phyloP scores from a whole-genome alignment of 2,888 invertebrate species.

The Idaea biselata region DNA sequence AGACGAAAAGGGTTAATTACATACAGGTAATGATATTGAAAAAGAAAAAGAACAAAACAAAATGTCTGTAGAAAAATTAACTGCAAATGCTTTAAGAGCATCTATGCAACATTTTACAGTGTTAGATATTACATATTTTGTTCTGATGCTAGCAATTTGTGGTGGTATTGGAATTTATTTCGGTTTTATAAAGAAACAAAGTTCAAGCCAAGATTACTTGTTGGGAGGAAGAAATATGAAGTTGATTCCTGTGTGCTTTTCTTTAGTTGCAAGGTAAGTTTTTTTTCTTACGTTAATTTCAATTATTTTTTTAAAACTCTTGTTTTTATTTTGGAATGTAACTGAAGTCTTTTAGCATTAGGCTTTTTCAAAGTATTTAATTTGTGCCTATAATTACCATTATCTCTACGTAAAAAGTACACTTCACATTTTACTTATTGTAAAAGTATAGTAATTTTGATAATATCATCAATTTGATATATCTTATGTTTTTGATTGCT shows the following conservation, averaged over 20 bases:
- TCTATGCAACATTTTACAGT: constrained; percentile 73
- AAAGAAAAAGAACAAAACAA: constrained; percentile 10
- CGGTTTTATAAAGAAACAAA: constrained; percentile 84
- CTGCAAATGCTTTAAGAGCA: constrained; percentile 47
- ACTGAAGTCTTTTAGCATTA: no score
- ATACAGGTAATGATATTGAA: neutral
- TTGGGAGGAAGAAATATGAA: constrained; percentile 91
- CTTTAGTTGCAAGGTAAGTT: constrained; percentile 88
- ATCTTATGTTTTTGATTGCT: no score
- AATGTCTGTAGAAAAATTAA: constrained; percentile 40
- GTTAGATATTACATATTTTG: constrained; percentile 84
- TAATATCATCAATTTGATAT: no score
- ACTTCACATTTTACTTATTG: no score
- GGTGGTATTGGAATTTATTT: constrained; percentile 89
- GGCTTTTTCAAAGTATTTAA: no score
- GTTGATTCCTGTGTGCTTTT: constrained; percentile 88
- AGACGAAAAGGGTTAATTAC: neutral
- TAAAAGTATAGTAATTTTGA: no score
- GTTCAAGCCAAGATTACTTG: constrained; percentile 85
- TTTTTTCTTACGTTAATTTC: neutral
- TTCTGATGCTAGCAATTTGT: constrained; percentile 86
- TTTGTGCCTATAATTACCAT: no score
- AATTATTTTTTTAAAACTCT: neutral
- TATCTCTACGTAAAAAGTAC: no score
- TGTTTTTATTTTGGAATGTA: no score